Percentiles rank a stretch among this genome's conserved stretches.
Conservation (phyloP, 2,113 vertebrate species). For the Nycticryphes semicollaris region DNA sequence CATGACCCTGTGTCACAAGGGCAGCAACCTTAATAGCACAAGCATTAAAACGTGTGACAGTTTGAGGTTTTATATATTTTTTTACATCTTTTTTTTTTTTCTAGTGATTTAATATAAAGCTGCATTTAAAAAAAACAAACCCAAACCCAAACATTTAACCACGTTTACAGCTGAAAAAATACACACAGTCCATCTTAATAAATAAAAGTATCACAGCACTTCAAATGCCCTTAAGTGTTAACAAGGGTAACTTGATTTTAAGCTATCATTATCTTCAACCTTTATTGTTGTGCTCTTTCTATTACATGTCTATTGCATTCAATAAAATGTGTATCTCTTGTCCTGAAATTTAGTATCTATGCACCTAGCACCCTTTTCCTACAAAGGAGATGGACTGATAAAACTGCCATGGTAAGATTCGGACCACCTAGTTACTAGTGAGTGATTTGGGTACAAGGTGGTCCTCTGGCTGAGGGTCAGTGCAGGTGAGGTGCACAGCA, state of each 20-base stretch:
- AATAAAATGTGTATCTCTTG: not conserved
- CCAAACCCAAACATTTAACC: not conserved
- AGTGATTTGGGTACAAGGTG: rapidly evolving
- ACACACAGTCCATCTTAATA: not conserved
- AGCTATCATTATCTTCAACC: not conserved
- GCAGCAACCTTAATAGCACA: not conserved
- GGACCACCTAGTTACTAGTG: not conserved
- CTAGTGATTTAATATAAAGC: not conserved
- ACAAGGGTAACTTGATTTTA: not conserved
- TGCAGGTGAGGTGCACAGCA: not conserved
- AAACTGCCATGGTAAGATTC: not conserved
- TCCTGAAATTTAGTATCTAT: not conserved
- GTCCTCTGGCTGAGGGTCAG: not conserved
- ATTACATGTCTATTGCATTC: not conserved
- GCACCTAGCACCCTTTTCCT: not conserved
- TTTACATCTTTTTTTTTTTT: not conserved
- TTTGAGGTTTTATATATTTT: not conserved
- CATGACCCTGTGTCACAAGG: not conserved
- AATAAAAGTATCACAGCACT: not conserved
- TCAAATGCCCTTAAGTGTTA: not conserved
- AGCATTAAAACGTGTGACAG: not conserved
- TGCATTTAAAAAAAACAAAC: not conserved
- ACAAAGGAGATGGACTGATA: not conserved
- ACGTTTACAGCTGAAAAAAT: not conserved
- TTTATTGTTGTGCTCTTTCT: not conserved